Base-by-base conservation (phyloP, 2,797 vertebrate genomes). In the Diplodus sargus region DNA sequence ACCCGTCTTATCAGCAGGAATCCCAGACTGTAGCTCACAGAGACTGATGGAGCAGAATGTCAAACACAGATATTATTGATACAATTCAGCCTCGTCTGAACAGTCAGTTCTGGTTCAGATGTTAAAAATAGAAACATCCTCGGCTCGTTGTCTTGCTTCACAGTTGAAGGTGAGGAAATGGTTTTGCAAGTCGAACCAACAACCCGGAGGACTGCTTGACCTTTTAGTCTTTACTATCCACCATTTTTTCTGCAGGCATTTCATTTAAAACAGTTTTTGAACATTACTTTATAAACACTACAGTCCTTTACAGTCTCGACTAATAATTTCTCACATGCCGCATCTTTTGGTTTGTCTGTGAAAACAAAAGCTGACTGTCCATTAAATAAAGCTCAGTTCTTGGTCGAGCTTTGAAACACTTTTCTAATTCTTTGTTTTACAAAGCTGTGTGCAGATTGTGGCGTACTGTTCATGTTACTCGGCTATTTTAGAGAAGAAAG, bases 31-130 rank as follows among this genome's bases (percentile, higher is more conserved):
- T 3, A n/a, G n/a, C 51, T 47, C 54, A 17, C 42, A 58, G 0
- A 22, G 11, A 47, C 9, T 0, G 23, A 22, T 20, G 42, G 17
- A 48, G 3, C 16, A 42, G 34, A 70, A 47, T 15, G 63, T 59
- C 22, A 45, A 75, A 70, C 58, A 30, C 20, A 53, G 54, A 70
- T 43, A 74, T 63, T 2, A 28, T 2, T 28, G 30, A 11, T 53
- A 53, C 39, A 3, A 66, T 76, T 79, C 70, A 49, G 34, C 47
- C 15, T 34, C 4, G 30, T 39, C 7, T 0, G 0, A 57, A 62
- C 57, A 52, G 17, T 9, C 23, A 17, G 47, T 61, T 39, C 76
- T 51, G 42, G 0, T 43, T 56, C 65, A 60, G 17, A 39, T 47
- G 20, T n/a, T n/a, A 58, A 25, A 68, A 69, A 4, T 4, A 71